These are phyloP conservation scores for Metridium senile DNA, from an alignment of 92 coral and sea anemone genomes.

Conservation along the genomic window DNA sequence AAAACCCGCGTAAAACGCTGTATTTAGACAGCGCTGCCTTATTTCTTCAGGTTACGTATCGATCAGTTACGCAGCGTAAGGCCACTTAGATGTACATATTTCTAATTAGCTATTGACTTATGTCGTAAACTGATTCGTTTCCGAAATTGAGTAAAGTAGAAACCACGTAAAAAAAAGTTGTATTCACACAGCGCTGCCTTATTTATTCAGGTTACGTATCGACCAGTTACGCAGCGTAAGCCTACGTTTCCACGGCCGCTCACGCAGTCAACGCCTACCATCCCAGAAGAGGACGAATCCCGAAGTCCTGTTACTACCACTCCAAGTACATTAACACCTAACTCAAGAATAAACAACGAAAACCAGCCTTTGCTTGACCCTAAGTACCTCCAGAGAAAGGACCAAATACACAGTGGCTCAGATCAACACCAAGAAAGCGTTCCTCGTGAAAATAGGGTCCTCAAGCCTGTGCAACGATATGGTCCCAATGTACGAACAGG, in stretches of 20 bases:
- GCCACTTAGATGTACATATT: too few relatives aligned
- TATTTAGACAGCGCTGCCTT: too few relatives aligned
- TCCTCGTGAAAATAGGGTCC: conserved; percentile 37
- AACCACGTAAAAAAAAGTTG: too few relatives aligned
- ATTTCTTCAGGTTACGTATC: too few relatives aligned
- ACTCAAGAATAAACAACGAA: conserved; percentile 50
- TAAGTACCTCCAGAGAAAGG: conserved; percentile 78
- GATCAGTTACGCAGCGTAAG: too few relatives aligned
- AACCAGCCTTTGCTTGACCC: conserved; percentile 88
- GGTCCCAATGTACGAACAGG: conserved; percentile 26
- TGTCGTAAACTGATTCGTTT: too few relatives aligned
- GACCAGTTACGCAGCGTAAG: conserved; percentile 50
- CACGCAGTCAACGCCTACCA: conserved; percentile 86
- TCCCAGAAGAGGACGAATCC: conserved; percentile 68
- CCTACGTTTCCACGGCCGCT: conserved; percentile 74
- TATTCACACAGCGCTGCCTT: too few relatives aligned
- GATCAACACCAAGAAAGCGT: conserved; percentile 13
- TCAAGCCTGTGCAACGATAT: conserved; percentile 33
- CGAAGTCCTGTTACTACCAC: conserved; percentile 23
- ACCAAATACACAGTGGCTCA: conserved; percentile 32
- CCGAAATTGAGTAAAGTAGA: too few relatives aligned
- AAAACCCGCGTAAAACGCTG: too few relatives aligned
- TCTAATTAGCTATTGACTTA: too few relatives aligned
- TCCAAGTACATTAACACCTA: conserved; percentile 20
- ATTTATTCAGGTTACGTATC: conserved; percentile 32